phyloP scores from a whole-genome alignment of 2,113 vertebrate species.

The Misgurnus anguillicaudatus region DNA sequence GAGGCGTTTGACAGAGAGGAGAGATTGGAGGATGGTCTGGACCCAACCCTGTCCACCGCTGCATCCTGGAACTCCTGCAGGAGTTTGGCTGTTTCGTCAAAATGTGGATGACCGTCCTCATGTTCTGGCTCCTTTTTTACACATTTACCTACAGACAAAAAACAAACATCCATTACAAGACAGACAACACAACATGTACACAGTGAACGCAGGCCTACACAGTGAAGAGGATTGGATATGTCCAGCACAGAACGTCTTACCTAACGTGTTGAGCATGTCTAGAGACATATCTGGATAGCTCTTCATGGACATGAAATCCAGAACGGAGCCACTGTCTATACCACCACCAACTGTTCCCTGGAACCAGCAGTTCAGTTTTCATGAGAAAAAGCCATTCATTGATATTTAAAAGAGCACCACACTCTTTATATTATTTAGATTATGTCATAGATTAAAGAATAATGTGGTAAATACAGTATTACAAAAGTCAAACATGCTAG shows the following conservation, averaged over 20 bases:
- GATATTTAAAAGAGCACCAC: neutral
- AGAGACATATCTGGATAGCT: conserved; percentile 90
- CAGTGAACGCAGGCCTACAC: neutral
- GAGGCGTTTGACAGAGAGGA: conserved; percentile 94
- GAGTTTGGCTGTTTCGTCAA: conserved; percentile 90
- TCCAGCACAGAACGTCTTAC: conserved; percentile 65
- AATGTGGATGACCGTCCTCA: conserved; percentile 85
- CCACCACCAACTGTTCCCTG: conserved; percentile 80
- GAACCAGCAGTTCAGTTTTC: neutral
- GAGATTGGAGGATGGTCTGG: conserved; percentile 91
- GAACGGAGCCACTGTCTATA: conserved; percentile 79
- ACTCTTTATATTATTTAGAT: too few relatives aligned
- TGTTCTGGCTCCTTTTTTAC: conserved; percentile 93
- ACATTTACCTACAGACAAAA: conserved; percentile 75
- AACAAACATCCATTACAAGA: too few relatives aligned
- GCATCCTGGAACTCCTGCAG: conserved; percentile 94
- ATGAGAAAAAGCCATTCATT: neutral
- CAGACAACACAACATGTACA: too few relatives aligned
- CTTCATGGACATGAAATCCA: conserved; percentile 93
- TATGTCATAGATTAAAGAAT: too few relatives aligned
- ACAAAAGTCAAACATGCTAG: too few relatives aligned
- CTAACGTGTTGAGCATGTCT: conserved; percentile 90
- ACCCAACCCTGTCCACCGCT: conserved; percentile 89
- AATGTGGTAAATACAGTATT: too few relatives aligned
- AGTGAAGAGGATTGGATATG: neutral